phyloP scores from a whole-genome alignment of 2,888 invertebrate species.

The Tanytarsus gracilentus region DNA sequence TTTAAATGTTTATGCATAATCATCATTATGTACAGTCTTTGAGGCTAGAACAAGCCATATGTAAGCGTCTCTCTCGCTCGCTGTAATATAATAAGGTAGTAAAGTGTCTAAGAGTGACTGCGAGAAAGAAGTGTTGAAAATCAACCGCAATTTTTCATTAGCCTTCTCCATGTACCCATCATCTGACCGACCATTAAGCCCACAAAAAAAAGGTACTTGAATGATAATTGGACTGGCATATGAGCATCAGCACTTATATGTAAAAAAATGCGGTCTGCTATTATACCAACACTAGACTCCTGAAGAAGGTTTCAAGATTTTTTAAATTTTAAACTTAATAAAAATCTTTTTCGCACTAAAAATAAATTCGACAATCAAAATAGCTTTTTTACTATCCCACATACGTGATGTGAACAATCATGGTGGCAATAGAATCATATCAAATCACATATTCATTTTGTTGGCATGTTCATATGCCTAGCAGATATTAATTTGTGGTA shows the following conservation, averaged over 20 bases:
- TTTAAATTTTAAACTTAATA: no score
- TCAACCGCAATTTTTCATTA: conserved; percentile 29
- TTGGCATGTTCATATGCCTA: not conserved
- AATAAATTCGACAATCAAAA: no score
- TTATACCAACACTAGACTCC: no score
- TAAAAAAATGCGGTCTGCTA: no score
- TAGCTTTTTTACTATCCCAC: conserved; percentile 4
- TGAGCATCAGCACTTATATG: no score
- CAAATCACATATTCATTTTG: conserved; percentile 15
- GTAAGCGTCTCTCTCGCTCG: not conserved
- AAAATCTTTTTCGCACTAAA: no score
- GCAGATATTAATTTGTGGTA: conserved; percentile 22
- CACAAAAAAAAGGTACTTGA: conserved; percentile 6
- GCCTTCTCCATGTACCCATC: conserved; percentile 22
- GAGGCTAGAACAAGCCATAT: not conserved
- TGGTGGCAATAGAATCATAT: not conserved
- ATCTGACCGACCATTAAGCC: conserved; percentile 2
- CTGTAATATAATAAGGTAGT: not conserved
- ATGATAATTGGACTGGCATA: conserved; percentile 28
- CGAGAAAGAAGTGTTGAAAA: conserved; percentile 29
- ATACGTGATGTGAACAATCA: not conserved
- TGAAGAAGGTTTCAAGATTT: no score
- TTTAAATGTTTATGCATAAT: conserved; percentile 28
- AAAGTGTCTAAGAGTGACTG: no score
- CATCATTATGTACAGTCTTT: conserved; percentile 20